These are phyloP conservation scores for Lophius americanus DNA, from an alignment of 2,797 vertebrate genomes.

Conservation along the genomic window DNA sequence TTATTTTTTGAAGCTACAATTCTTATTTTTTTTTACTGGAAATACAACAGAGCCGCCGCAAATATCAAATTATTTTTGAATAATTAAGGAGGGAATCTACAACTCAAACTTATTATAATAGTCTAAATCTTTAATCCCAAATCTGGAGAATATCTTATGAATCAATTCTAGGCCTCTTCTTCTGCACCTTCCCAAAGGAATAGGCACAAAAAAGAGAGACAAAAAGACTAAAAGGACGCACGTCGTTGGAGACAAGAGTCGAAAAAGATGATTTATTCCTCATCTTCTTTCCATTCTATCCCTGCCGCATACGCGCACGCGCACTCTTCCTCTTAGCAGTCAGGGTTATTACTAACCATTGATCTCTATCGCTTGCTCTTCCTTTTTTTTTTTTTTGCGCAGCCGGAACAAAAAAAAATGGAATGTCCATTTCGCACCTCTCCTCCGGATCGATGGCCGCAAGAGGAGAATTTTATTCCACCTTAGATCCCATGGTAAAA, in stretches of 20 bases:
- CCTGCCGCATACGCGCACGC: conserved; percentile 22
- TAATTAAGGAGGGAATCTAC: no score
- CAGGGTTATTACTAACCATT: conserved; percentile 97
- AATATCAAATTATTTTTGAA: background rate
- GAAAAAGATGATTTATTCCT: conserved; percentile 95
- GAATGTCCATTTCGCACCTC: conserved; percentile 94
- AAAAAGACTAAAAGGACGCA: conserved; percentile 52
- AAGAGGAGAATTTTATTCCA: conserved; percentile 87
- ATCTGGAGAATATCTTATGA: background rate
- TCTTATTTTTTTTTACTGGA: background rate
- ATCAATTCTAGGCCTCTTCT: conserved; percentile 25
- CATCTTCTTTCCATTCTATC: conserved; percentile 84
- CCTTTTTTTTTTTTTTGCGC: conserved; percentile 81
- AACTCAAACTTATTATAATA: background rate
- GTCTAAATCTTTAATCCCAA: background rate
- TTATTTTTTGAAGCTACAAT: no score
- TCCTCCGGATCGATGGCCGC: conserved; percentile 90
- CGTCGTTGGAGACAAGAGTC: conserved; percentile 83
- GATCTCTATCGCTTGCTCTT: conserved; percentile 74
- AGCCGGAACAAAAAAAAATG: conserved; percentile 99
- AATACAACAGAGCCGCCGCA: no score
- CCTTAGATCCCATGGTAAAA: conserved; percentile 87
- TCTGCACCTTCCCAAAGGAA: conserved; percentile 19
- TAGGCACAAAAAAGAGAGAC: conserved; percentile 21
- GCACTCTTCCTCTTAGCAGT: conserved; percentile 84